A percentile compares a stretch with the other conserved stretches of the same genome.
Conservation (phyloP, 2,888 invertebrate species). For the Agrotis puta region DNA sequence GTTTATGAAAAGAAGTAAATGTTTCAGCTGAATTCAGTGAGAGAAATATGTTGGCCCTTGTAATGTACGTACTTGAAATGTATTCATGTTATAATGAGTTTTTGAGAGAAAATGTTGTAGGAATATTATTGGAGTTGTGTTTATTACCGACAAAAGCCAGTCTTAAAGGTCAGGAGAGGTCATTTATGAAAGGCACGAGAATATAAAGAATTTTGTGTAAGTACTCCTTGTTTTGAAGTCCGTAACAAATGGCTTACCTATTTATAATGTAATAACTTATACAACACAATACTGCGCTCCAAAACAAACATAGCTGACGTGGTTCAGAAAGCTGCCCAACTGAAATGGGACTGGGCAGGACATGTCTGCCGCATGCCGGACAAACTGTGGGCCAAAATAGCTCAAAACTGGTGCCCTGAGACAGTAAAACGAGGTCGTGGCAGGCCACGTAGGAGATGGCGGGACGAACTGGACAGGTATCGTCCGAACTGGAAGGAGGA, state of each 20-base stretch:
- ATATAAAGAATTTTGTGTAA: not conserved
- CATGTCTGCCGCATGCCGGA: too few relatives aligned
- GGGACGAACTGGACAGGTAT: too few relatives aligned
- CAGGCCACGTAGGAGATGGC: too few relatives aligned
- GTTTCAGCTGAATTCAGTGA: not conserved
- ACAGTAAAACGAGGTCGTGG: too few relatives aligned
- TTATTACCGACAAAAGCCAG: not conserved
- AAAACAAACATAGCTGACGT: too few relatives aligned
- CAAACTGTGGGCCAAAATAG: too few relatives aligned
- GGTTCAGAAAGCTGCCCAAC: too few relatives aligned
- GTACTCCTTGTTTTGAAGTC: not conserved
- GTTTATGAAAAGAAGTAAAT: slow-evolving; percentile 12
- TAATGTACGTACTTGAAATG: slow-evolving; percentile 29
- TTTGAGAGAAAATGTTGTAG: slow-evolving; percentile 9
- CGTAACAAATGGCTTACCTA: not conserved
- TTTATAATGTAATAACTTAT: not conserved
- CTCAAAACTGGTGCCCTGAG: too few relatives aligned
- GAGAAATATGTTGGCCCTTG: slow-evolving; percentile 4
- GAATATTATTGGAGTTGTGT: slow-evolving; percentile 4
- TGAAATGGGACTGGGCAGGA: too few relatives aligned
- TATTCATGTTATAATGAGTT: slow-evolving; percentile 22
- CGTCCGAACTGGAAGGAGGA: too few relatives aligned
- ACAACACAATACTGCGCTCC: too few relatives aligned
- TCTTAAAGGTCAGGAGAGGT: slow-evolving; percentile 14
- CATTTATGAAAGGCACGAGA: slow-evolving; percentile 10